phyloP scores from a whole-genome alignment of 2,797 vertebrate species.

The Podarcis lilfordi region DNA sequence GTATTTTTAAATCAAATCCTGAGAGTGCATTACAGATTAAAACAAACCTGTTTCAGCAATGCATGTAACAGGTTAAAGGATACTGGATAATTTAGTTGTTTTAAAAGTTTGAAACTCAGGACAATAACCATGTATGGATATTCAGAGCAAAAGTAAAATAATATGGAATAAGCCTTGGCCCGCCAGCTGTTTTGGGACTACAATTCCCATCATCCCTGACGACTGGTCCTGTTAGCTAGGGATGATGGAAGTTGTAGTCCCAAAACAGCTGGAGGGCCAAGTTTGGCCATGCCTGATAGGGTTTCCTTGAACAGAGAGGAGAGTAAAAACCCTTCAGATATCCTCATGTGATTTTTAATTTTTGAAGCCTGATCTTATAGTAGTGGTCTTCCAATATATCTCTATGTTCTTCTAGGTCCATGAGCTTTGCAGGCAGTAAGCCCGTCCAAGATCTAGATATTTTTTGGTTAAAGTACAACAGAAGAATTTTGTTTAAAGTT shows the following conservation, averaged over 20 bases:
- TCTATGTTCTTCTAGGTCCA: too few species aligned
- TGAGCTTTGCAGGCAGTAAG: too few species aligned
- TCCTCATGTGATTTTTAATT: neutral
- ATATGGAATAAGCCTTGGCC: neutral
- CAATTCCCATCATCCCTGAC: too few species aligned
- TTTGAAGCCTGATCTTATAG: neutral
- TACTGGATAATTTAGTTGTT: neutral
- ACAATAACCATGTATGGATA: neutral
- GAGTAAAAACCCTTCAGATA: neutral
- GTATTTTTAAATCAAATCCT: slow-evolving; percentile 32
- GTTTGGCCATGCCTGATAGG: too few species aligned
- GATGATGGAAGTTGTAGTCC: neutral
- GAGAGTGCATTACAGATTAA: slow-evolving; percentile 13
- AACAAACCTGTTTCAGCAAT: neutral
- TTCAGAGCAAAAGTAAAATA: neutral
- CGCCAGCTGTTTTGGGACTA: too few species aligned
- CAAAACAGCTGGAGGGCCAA: too few species aligned
- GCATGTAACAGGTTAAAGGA: neutral
- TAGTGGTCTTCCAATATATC: too few species aligned
- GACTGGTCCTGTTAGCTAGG: too few species aligned
- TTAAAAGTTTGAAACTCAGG: neutral
- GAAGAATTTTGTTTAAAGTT: too few species aligned
- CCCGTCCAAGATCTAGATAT: too few species aligned
- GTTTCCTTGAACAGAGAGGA: neutral
- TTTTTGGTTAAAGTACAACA: too few species aligned